Conservation (phyloP, 2,888 invertebrate genomes). For the Platycheirus albimanus region DNA sequence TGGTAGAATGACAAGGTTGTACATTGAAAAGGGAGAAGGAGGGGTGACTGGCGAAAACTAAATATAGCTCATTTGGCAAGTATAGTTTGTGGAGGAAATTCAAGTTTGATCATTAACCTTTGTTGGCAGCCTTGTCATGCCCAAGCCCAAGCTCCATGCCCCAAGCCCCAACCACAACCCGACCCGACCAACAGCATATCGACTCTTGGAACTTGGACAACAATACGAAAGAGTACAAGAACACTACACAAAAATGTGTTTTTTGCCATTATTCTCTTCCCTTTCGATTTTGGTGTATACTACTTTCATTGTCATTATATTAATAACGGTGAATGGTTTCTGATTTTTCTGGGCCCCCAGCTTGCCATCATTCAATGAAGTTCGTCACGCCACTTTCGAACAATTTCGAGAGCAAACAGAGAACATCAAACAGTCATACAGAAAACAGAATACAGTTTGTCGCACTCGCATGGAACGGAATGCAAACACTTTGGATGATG, state of each 20-base stretch:
- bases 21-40: too few species aligned
- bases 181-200: neutral
- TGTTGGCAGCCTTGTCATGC: neutral
- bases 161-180: too few species aligned
- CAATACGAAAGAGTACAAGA: neutral
- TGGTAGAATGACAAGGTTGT: too few species aligned
- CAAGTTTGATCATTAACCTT: neutral
- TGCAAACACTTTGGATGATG: too few species aligned
- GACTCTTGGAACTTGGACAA: neutral
- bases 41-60: too few species aligned
- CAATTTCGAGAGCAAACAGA: constrained; percentile 4
- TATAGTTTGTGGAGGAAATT: neutral
- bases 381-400: constrained; percentile 63
- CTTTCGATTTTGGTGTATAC: neutral
- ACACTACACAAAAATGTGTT: too few species aligned
- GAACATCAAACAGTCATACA: neutral
- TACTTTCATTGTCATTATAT: constrained; percentile 6
- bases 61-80: neutral
- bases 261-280: too few species aligned
- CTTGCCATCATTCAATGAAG: constrained; percentile 61
- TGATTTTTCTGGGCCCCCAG: constrained; percentile 41
- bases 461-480: neutral
- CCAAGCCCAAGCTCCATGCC: too few species aligned
- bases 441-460: too few species aligned
- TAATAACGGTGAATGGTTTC: too few species aligned